A percentile compares a stretch with the other conserved stretches of the same genome.
Conservation (phyloP, 2,113 vertebrate genomes). For the Solenodon paradoxus region DNA sequence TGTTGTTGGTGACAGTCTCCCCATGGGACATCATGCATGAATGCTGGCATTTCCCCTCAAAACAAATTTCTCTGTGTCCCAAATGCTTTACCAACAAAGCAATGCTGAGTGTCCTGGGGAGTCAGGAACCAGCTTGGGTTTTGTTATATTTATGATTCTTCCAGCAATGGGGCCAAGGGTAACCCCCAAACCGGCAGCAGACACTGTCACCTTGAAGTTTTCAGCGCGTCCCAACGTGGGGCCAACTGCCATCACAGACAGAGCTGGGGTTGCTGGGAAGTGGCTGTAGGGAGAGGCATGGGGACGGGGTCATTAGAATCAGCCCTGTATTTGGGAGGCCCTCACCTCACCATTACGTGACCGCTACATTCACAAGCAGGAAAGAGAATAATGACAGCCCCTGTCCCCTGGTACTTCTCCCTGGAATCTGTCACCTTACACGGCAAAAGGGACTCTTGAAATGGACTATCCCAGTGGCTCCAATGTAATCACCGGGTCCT, state of each 20-base stretch:
- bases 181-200: neutral
- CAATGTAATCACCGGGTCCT: neutral
- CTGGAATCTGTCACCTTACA: neutral
- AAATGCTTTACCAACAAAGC: neutral
- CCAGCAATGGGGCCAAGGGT: neutral
- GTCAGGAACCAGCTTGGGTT: neutral
- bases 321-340: too few species aligned
- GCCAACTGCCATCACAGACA: neutral
- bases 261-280: too few species aligned
- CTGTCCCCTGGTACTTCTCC: too few species aligned
- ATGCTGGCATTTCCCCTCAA: too few species aligned
- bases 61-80: neutral
- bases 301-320: neutral
- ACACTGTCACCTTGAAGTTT: neutral
- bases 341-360: fast-evolving
- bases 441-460: neutral
- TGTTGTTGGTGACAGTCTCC: neutral
- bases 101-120: neutral
- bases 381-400: neutral
- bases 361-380: neutral
- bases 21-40: neutral
- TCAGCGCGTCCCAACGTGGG: neutral
- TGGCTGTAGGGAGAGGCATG: neutral
- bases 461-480: neutral
- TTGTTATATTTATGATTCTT: neutral